Evolutionary conservation across 2,888 invertebrate species (phyloP), one percentile per base, ranked within the genome.

Genomic region (Apotomis betuletana): DNA sequence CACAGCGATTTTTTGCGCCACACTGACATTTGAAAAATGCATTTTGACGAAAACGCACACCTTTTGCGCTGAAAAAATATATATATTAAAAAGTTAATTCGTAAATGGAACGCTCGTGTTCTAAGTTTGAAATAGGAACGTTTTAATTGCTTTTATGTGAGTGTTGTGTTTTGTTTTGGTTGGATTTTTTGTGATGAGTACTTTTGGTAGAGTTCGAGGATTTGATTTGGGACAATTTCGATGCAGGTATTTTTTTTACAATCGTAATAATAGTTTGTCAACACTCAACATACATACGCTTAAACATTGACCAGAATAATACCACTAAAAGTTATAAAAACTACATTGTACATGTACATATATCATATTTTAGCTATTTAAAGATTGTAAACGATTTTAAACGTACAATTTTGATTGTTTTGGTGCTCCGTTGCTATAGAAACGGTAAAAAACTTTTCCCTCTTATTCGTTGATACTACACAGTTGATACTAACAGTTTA

Each of bases 21-120:
- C 77, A 79, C 82, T 80, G 83, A 88, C 90, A 92, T 92, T 93
- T 93, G 92, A 92, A 93, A 93, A 93, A 92, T 90, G 88, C 91
- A 91, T 90, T 91, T 90, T 91, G 91, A 88, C 87, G 90, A 89
- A 91, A 91, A 90, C 92, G 87, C 87, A 90, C 92, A 87, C 85
- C 87, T 87, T 85, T 86, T 83, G 85, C 81, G 90, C 83, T 85
- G 77, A 81, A 81, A 85, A 81, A 72, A 73, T 27, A 75, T 41
- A 73, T 73, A 74, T 61, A 67, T 62, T 58, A 69, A 69, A 64
- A 69, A 46, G 57, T 67, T 4, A 6, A 5, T 6, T 73, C 59
- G 58, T 64, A 69, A 72, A 62, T 65, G 60, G 69, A 63, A 59
- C 62, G 70, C 70, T 64, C 49, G 77, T 75, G 75, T 79, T 78